phyloP scores from a whole-genome alignment of 2,888 invertebrate species.

The Noctua fimbriata region DNA sequence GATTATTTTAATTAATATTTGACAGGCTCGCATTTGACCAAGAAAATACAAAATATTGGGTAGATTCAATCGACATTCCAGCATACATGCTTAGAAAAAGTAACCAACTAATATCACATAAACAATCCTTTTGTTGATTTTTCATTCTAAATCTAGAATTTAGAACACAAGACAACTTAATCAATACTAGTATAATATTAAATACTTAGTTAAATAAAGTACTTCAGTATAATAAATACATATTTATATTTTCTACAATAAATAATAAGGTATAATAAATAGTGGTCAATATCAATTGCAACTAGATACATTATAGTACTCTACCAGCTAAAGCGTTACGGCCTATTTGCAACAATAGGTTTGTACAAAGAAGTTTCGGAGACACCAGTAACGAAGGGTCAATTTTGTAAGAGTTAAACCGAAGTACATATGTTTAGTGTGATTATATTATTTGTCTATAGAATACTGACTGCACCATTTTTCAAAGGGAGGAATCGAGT shows the following conservation, averaged over 20 bases:
- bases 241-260: slow-evolving; percentile 17
- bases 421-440: no score
- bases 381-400: no score
- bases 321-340: background rate
- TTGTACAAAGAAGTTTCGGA: background rate
- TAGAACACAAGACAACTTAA: background rate
- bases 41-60: no score
- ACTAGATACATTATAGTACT: slow-evolving; percentile 18
- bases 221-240: background rate
- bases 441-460: no score
- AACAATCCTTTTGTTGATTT: background rate
- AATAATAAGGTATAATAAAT: slow-evolving; percentile 27
- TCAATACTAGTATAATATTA: background rate
- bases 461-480: no score
- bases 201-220: slow-evolving; percentile 24
- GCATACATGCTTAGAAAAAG: background rate
- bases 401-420: no score
- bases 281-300: slow-evolving; percentile 4
- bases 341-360: slow-evolving; percentile 8
- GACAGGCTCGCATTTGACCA: background rate
- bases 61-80: background rate
- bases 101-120: background rate
- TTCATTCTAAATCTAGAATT: no score
- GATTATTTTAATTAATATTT: background rate
- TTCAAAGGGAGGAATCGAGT: no score